Base-by-base conservation (phyloP, 2,113 vertebrate species). In the Aptenodytes patagonicus region DNA sequence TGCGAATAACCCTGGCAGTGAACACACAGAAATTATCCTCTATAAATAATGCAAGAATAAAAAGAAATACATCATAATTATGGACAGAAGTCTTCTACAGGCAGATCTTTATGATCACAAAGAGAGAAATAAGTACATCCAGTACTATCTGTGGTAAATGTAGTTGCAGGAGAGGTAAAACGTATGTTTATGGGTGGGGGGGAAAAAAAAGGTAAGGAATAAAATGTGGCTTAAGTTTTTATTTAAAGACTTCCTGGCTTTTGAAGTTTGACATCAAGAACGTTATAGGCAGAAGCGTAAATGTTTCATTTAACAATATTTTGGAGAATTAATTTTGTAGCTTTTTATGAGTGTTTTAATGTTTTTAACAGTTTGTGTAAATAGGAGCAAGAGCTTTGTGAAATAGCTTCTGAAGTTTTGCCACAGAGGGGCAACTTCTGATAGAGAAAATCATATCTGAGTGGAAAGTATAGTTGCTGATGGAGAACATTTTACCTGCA, bases 401-500 rank as follows among this genome's bases (percentile, higher is more conserved):
- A 91, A 94, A 78, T 7, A 85, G n/a, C 32, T 95, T 85, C 78
- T 89, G 58, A 95, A 83, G 58, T 89, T 95, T 93, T 94, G 82
- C 62, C 73, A 64, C 58, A 95, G 36, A 96, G 57, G 73, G 36
- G 70, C 52, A 96, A 93, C 61, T 93, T 90, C 69, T 94, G 69
- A 82, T 16, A 47, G 28, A 72, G 72, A 92, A 92, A 87, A 89
- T 89, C 9, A 25, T 87, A 95, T 83, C 54, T 62, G 49, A 85
- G 84, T 36, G 32, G 49, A 75, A 97, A 89, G 57, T 54, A 49
- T 24, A 92, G 83, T 17, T 95, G 94, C 89, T 95, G 95, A 93
- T 89, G 54, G 87, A 70, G 81, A 94, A 72, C 26, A 62, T 95
- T 96, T 91, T 90, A 87, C 89, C 93, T 90, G 70, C 66, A 80